Evolutionary conservation across 1,140 invertebrate species (phyloP).

Genomic region (Drosophila tropicalis): DNA sequence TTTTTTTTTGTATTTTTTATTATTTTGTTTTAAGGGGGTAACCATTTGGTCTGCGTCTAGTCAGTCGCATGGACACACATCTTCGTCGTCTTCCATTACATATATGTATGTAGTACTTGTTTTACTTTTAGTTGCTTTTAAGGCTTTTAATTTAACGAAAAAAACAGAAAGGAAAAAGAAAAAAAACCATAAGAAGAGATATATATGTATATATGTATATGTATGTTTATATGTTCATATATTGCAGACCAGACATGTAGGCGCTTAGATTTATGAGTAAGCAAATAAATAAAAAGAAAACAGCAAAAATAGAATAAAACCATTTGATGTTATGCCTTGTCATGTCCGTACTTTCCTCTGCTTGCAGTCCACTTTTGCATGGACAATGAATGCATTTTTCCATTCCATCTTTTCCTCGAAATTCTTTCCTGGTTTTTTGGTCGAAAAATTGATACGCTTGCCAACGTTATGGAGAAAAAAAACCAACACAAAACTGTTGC

Average conservation of each 20-base stretch:
- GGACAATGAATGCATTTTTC: conserved; percentile 57
- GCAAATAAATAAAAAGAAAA: conserved; percentile 75
- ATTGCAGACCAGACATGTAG: conserved; percentile 54
- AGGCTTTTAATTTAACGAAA: conserved; percentile 71
- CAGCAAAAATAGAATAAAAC: conserved; percentile 48
- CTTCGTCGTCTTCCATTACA: conserved; percentile 53
- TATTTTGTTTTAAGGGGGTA: conserved; percentile 4
- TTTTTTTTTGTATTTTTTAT: conserved; percentile 13
- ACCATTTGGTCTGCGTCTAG: conserved; percentile 40
- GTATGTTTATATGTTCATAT: background rate
- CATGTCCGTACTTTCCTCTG: conserved; percentile 51
- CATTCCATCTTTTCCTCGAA: conserved; percentile 36
- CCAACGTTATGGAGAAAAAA: conserved; percentile 36
- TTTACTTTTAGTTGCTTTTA: conserved; percentile 70
- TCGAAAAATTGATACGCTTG: conserved; percentile 68
- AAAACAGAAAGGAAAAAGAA: background rate
- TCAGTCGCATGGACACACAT: conserved; percentile 64
- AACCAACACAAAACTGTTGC: conserved; percentile 49
- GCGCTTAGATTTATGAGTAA: conserved; percentile 70
- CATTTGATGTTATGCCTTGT: conserved; percentile 52
- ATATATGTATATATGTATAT: background rate
- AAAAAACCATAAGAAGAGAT: background rate
- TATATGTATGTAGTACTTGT: conserved; percentile 27
- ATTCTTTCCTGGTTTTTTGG: conserved; percentile 17
- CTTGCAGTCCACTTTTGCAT: conserved; percentile 47